These are phyloP conservation scores for Melangyna quadrimaculata DNA, from an alignment of 2,888 invertebrate species.

Conservation along the genomic window DNA sequence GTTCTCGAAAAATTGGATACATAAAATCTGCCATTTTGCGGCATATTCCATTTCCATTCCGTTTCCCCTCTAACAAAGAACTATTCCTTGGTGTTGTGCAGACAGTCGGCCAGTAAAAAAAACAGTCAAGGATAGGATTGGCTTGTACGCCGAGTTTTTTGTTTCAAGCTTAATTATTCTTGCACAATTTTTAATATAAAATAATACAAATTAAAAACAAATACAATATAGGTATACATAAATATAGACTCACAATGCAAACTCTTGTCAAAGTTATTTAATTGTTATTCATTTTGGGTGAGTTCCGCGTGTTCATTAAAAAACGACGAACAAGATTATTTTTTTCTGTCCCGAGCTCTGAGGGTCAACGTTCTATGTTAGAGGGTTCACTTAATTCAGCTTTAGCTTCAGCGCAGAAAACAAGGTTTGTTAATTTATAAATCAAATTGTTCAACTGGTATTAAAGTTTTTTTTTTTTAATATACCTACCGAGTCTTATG, in stretches of 20 bases:
- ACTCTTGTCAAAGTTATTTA: not conserved
- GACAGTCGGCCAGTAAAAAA: slow-evolving; percentile 48
- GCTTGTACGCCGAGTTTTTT: slow-evolving; percentile 35
- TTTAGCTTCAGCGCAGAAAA: slow-evolving; percentile 42
- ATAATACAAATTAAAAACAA: not conserved
- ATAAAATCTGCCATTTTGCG: slow-evolving; percentile 72
- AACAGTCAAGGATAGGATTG: slow-evolving; percentile 53
- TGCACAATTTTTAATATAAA: slow-evolving; percentile 1
- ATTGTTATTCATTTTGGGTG: slow-evolving; percentile 6
- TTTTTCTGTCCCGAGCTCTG: slow-evolving; percentile 24
- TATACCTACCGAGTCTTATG: not conserved
- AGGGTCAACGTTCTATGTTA: slow-evolving; percentile 71
- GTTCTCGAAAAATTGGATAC: slow-evolving; percentile 60
- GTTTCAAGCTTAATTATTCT: not conserved
- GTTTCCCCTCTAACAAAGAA: slow-evolving; percentile 71
- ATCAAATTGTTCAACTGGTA: slow-evolving; percentile 23
- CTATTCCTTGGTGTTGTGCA: slow-evolving; percentile 61
- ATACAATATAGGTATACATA: no score
- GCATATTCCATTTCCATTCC: slow-evolving; percentile 69
- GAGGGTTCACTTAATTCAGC: slow-evolving; percentile 42
- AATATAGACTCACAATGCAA: not conserved
- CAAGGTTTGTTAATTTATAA: slow-evolving; percentile 45
- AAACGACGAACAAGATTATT: slow-evolving; percentile 19
- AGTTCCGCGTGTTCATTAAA: slow-evolving; percentile 31
- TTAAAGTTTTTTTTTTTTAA: not conserved